These are phyloP conservation scores for Lycaon pictus DNA, from an alignment of 2,113 vertebrate genomes.

Conservation along the genomic window DNA sequence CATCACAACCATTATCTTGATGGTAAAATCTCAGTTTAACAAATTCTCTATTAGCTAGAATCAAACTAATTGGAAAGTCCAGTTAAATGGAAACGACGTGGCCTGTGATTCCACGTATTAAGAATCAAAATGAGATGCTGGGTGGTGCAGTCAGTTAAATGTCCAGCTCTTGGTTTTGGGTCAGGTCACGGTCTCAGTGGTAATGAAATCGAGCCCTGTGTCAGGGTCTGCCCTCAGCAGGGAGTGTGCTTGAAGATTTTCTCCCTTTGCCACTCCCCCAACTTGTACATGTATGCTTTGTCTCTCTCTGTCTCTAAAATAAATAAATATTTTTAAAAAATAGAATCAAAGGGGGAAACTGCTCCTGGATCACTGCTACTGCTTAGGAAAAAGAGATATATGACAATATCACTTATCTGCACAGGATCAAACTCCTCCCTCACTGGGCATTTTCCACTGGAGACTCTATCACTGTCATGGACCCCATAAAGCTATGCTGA, in stretches of 20 bases:
- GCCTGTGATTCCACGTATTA: background rate
- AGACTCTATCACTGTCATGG: accelerated
- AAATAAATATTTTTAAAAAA: background rate
- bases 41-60: background rate
- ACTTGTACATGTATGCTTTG: background rate
- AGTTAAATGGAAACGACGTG: background rate
- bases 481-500: background rate
- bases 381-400: background rate
- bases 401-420: background rate
- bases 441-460: accelerated
- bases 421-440: background rate
- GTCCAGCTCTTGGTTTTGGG: background rate
- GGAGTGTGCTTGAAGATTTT: background rate
- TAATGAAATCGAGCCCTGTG: background rate
- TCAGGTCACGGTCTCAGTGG: background rate
- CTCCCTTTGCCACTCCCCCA: background rate
- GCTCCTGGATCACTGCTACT: accelerated
- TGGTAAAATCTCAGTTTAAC: background rate
- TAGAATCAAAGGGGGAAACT: background rate
- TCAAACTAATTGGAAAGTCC: background rate
- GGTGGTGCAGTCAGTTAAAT: background rate
- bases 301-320: background rate
- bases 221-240: background rate
- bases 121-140: background rate
- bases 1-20: background rate